Evolutionary conservation across 2,888 invertebrate genomes (phyloP), one percentile per base, ranked within the genome.

Genomic region (Dorcus parallelipipedus): DNA sequence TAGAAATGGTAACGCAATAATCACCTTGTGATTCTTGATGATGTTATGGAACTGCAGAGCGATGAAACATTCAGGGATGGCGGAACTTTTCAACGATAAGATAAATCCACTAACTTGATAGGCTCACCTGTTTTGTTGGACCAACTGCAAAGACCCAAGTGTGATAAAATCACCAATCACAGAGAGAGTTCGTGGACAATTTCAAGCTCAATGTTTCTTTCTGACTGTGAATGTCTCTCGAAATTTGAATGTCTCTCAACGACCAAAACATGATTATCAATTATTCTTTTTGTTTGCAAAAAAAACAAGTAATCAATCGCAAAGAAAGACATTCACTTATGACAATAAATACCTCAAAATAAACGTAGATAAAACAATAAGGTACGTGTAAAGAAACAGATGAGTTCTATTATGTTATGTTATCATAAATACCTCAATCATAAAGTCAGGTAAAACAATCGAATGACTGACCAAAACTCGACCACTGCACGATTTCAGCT

Each of bases 61-160:
- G 48, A 41, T 40, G 49, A 17, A 9, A 17, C 40, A 48, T 39
- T 41, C 9, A 49, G 23, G 54, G 38, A 49, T 38, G 38, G 26
- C 9, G 9, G 26, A 23, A 10, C n/a, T 33, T 48, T 23, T 33
- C 49, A 42, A 40, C 33, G 54, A 33, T 23, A 45, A 33, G 23
- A 55, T 43, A 33, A 40, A 48, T 49, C 58, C 49, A 55, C 26
- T 56, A 61, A 60, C 56, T 60, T 63, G 66, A 62, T 58, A 64
- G 68, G 67, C 73, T 73, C 73, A 73, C 73, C 73, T 73, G 73
- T 72, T 73, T 66, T 69, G 68, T 63, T 60, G 68, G 50, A 53
- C 63, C 67, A 69, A 69, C 70, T 70, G 70, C 65, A 70, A 70
- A 70, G 68, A 70, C 67, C 70, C 70, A 70, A 69, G 56, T 62